Conservation (phyloP, 2,888 invertebrate genomes). For the Dendrolimus houi region DNA sequence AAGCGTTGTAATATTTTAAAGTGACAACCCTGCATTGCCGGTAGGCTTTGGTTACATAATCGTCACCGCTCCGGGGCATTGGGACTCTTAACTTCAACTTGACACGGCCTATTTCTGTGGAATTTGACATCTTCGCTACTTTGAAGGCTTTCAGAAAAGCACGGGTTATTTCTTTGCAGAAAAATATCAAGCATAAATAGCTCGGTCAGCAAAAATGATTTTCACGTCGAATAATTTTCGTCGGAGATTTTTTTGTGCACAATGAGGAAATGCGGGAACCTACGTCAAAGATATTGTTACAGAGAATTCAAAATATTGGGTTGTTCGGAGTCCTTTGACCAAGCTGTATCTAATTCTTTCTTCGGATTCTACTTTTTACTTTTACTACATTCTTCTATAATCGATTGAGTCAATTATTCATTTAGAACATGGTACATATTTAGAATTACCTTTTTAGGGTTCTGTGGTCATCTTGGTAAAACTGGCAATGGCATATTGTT, state of each 20-base stretch:
- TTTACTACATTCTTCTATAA: no score
- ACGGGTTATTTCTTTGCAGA: neutral
- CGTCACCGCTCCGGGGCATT: slow-evolving; percentile 54
- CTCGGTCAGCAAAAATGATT: neutral
- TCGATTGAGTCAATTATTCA: no score
- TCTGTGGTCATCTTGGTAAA: no score
- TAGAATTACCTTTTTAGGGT: no score
- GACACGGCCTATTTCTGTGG: slow-evolving; percentile 64
- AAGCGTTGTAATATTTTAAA: neutral
- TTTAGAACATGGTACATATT: no score
- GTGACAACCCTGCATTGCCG: slow-evolving; percentile 39
- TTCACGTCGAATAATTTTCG: neutral
- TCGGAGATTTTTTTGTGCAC: neutral
- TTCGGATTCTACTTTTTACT: no score
- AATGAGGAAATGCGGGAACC: neutral
- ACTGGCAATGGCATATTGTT: no score
- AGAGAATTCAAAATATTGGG: slow-evolving; percentile 1
- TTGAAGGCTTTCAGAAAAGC: slow-evolving; percentile 29
- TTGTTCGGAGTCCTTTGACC: no score
- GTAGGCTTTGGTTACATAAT: slow-evolving; percentile 59
- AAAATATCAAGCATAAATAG: neutral
- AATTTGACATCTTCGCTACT: slow-evolving; percentile 56
- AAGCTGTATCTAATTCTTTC: no score
- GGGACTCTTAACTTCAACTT: slow-evolving; percentile 63
- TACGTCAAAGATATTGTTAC: neutral